Conservation (phyloP, 2,113 vertebrate genomes). For the Eurystomus gularis region DNA sequence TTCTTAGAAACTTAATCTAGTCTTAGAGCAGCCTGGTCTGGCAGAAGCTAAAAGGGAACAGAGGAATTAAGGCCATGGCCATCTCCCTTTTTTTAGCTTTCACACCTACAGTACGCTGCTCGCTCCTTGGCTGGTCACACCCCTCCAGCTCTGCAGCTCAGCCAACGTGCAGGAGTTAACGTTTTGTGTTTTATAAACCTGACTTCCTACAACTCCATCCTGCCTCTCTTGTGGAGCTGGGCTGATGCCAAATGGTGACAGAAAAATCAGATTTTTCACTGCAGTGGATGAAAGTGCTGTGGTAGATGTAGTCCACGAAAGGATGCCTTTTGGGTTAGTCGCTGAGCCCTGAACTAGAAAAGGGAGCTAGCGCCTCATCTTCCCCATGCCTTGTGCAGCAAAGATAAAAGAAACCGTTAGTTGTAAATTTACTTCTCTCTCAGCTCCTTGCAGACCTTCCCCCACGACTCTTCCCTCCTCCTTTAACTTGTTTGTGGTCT, state of each 20-base stretch:
- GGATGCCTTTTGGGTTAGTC: background rate
- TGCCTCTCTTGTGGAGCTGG: background rate
- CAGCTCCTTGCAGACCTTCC: background rate
- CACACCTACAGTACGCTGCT: background rate
- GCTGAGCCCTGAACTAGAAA: background rate
- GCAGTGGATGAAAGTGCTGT: accelerated
- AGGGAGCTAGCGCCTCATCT: background rate
- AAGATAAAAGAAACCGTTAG: background rate
- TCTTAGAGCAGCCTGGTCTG: constrained; percentile 11
- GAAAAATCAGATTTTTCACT: background rate
- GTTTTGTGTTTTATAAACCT: background rate
- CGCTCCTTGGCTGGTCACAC: background rate
- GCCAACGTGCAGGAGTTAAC: accelerated
- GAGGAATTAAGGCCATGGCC: background rate
- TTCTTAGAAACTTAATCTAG: constrained; percentile 47
- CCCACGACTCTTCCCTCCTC: accelerated
- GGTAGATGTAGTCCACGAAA: accelerated
- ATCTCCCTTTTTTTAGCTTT: background rate
- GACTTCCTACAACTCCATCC: background rate
- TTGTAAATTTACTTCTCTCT: background rate
- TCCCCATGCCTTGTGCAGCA: background rate
- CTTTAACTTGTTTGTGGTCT: background rate
- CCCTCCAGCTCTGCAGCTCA: background rate
- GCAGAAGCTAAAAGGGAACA: background rate
- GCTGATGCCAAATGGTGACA: background rate